Conservation (phyloP, 2,113 vertebrate species). For the Macaca nemestrina region DNA sequence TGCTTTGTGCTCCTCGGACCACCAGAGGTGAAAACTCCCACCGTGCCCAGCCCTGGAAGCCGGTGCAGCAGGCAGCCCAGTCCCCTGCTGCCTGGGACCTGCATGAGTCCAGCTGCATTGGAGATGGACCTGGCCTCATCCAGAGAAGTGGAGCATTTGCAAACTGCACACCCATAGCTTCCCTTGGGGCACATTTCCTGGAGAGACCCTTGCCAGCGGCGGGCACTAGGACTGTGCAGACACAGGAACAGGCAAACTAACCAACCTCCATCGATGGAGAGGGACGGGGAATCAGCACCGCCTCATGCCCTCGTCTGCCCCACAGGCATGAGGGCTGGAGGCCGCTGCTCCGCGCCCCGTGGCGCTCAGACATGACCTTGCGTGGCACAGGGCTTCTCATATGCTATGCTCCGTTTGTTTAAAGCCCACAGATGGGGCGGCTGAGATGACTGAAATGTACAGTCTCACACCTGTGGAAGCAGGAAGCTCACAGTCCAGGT, state of each 20-base stretch:
- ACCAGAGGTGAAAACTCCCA: not conserved
- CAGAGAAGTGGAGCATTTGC: not conserved
- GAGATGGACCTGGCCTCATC: not conserved
- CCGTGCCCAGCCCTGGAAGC: not conserved
- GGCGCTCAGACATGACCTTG: not conserved
- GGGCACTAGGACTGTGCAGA: not conserved
- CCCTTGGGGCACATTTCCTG: not conserved
- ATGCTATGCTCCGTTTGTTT: not conserved
- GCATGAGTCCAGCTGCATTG: not conserved
- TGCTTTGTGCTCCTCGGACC: not conserved
- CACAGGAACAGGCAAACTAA: not conserved
- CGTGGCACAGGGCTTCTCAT: not conserved
- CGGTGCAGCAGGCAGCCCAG: not conserved
- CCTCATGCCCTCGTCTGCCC: not conserved
- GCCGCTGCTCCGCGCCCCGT: accelerated
- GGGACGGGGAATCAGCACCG: not conserved
- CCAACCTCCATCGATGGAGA: not conserved
- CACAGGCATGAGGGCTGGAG: not conserved
- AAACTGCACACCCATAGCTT: not conserved
- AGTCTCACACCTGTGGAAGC: not conserved
- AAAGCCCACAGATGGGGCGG: accelerated
- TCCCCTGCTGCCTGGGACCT: not conserved
- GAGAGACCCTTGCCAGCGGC: not conserved
- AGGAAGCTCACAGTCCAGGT: not conserved
- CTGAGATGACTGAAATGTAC: too few species aligned